Base-by-base conservation (phyloP, 2,797 vertebrate genomes). In the Distichodus sexfasciatus region DNA sequence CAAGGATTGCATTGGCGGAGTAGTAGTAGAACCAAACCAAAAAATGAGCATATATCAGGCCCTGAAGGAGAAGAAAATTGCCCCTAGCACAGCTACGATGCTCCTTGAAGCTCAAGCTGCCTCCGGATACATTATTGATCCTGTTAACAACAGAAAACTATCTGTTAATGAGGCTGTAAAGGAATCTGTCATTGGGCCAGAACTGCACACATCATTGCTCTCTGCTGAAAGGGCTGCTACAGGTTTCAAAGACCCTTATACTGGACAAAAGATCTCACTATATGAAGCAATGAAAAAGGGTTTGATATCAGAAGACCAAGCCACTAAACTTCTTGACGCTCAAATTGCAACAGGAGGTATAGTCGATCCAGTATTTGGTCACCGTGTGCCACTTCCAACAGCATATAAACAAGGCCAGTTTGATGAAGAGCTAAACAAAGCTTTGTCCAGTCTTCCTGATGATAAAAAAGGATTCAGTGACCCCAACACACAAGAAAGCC, bases 21-120 rank as follows among this genome's bases (percentile, higher is more conserved):
- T 98, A 68, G 79, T 96, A 76, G 84, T 94, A 50, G 90, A 96
- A 72, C 93, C 93, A 14, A 90, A 94, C 3, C 90, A 95, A 76
- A 97, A 89, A 82, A 86, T 97, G 82, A 94, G 93, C 63, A 29
- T 99, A 71, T 98, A 98, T 0, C 85, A 94, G 62, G 96, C 97
- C 78, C 90, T 97, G 90, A 92, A 89, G 50, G 91, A 91, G 69
- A 90, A 92, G 19, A 86, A 90, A 69, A 90, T 99, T 23, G 83
- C 87, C 29, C 84, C 89, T 0, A 61, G 55, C 5, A 85, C 86
- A 3, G 93, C 90, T 0, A 29, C 87, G 19, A 88, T 89, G 81
- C 89, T 95, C 1, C 86, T 95, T 41, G 94, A 95, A 81, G 93
- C 93, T 33, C 94, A 95, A 66, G 94, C 93, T 7, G 93, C 93